Evolutionary conservation across 2,888 invertebrate genomes (phyloP).

Genomic region (Drosophila macrospina): DNA sequence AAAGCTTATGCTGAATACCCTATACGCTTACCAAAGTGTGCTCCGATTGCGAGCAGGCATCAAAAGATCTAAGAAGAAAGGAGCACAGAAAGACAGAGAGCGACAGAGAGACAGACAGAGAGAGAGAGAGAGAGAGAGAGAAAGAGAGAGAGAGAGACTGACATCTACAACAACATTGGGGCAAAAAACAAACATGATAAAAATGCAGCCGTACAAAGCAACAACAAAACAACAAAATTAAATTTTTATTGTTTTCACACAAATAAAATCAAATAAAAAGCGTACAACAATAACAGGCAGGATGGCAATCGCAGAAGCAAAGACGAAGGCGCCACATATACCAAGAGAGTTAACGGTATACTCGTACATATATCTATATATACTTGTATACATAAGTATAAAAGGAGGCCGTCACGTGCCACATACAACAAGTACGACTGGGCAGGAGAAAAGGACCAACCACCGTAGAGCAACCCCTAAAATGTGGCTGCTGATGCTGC

Average conservation of each 20-base stretch:
- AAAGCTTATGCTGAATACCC: conserved; percentile 7
- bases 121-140: neutral
- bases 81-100: neutral
- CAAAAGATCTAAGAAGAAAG: neutral
- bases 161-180: conserved; percentile 48
- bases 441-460: conserved; percentile 84
- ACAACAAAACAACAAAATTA: conserved; percentile 83
- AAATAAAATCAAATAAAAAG: conserved; percentile 83
- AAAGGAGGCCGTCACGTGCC: conserved; percentile 67
- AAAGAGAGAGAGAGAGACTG: neutral
- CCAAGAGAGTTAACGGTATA: conserved; percentile 8
- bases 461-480: conserved; percentile 84
- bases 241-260: conserved; percentile 84
- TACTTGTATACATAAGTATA: conserved; percentile 8
- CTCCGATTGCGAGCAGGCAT: neutral
- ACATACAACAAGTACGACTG: conserved; percentile 64
- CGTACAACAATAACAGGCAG: conserved; percentile 67
- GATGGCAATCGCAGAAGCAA: conserved; percentile 9
- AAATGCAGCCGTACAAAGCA: conserved; percentile 63
- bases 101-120: neutral
- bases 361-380: conserved; percentile 11
- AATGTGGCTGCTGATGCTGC: conserved; percentile 39
- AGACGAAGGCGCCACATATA: conserved; percentile 60
- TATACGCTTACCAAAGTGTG: conserved; percentile 35
- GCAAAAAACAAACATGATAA: conserved; percentile 26